Evolutionary conservation across 2,888 invertebrate species (phyloP).

Genomic region (Limnephilus auricula): DNA sequence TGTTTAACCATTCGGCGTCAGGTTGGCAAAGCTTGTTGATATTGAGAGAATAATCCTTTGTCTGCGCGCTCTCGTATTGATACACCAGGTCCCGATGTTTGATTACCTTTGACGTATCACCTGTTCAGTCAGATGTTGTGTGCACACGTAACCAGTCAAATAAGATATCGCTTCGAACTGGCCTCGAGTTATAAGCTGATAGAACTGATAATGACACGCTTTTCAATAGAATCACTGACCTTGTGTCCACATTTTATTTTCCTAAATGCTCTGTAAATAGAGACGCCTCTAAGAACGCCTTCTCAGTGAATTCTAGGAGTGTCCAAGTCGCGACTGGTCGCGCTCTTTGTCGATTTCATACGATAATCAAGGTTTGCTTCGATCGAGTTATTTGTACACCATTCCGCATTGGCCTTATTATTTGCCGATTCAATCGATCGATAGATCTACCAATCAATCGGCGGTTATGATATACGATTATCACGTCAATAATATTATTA

Average conservation of each 20-base stretch:
- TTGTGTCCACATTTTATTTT: slow-evolving; percentile 11
- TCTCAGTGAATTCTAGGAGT: neutral
- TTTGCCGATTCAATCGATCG: neutral
- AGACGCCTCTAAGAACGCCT: neutral
- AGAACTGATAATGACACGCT: neutral
- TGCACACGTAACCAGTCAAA: neutral
- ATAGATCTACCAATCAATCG: neutral
- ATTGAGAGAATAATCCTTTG: slow-evolving; percentile 23
- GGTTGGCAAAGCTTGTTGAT: neutral
- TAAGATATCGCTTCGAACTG: neutral
- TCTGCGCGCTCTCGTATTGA: neutral
- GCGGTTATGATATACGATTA: neutral
- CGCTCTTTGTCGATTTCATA: neutral
- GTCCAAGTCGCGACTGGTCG: neutral
- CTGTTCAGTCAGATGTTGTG: slow-evolving; percentile 41
- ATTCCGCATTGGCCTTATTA: neutral
- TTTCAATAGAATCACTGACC: slow-evolving; percentile 10
- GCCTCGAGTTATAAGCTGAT: neutral
- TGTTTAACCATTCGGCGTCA: neutral
- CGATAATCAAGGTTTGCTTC: neutral
- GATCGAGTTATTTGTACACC: neutral
- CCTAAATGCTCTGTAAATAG: neutral
- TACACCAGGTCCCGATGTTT: slow-evolving; percentile 9
- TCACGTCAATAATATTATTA: neutral
- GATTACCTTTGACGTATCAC: neutral